These are phyloP conservation scores for Patiria miniata DNA, from an alignment of 35 echinoderm and acorn worm species.

Conservation along the genomic window DNA sequence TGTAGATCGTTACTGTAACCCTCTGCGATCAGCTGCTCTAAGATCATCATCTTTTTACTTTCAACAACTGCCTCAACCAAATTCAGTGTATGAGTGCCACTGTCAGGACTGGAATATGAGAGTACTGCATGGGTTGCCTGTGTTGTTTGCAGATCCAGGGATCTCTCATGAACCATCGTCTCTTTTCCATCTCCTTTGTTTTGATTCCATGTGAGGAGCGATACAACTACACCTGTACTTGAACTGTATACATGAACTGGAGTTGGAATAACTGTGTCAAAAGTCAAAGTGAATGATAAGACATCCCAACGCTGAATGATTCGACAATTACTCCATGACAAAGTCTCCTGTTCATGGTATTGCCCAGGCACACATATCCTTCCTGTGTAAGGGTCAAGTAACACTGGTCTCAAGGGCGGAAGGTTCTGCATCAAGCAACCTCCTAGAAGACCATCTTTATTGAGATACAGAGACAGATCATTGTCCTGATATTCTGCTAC, in stretches of 20 bases:
- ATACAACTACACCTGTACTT: not conserved
- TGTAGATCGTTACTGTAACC: not conserved
- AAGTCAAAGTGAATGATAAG: not conserved
- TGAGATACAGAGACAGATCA: not conserved
- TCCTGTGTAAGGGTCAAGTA: not conserved
- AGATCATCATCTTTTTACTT: not conserved
- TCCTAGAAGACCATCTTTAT: not conserved
- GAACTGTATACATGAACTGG: not conserved
- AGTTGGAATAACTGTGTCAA: conserved; percentile 3
- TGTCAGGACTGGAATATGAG: not conserved
- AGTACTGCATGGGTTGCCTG: not conserved
- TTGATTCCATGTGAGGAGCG: not conserved
- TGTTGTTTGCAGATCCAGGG: not conserved
- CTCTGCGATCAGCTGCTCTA: not conserved
- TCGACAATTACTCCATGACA: not conserved
- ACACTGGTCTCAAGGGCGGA: not conserved
- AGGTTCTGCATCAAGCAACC: not conserved
- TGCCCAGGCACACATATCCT: not conserved
- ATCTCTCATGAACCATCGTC: not conserved
- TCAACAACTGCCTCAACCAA: not conserved
- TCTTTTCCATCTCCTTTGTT: not conserved
- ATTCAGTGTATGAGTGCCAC: not conserved
- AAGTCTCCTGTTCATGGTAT: not conserved
- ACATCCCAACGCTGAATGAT: not conserved
- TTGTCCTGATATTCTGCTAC: not conserved